Percentiles rank a stretch among this genome's conserved stretches.
phyloP scores from a whole-genome alignment of 2,888 invertebrate genomes.

The Drosophila picticornis region DNA sequence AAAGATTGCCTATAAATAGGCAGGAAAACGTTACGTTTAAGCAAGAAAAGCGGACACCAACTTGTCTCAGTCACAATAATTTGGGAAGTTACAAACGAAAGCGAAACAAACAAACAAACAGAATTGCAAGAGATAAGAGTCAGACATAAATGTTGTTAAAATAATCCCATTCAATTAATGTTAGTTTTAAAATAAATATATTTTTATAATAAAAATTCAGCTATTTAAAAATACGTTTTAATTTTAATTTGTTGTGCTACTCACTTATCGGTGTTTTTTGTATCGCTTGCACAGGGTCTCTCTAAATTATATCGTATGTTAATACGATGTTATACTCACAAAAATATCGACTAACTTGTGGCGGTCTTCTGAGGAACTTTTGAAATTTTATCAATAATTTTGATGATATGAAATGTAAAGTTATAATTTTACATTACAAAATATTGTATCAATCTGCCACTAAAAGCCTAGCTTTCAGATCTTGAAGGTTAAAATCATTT shows the following conservation, averaged over 20 bases:
- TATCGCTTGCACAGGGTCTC: background rate
- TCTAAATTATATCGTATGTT: constrained; percentile 9
- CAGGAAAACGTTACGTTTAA: background rate
- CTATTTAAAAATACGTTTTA: background rate
- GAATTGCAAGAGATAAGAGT: background rate
- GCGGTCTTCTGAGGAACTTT: background rate
- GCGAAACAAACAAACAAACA: background rate
- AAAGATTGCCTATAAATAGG: too few relatives aligned
- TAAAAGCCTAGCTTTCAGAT: background rate
- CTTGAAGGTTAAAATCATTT: background rate
- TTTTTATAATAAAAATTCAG: constrained; percentile 10
- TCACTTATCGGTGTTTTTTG: background rate
- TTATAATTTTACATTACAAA: background rate
- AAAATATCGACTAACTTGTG: background rate
- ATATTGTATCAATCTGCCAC: background rate
- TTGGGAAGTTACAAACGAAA: constrained; percentile 6
- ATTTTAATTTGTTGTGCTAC: constrained; percentile 2
- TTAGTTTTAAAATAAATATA: constrained; percentile 10
- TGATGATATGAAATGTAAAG: background rate
- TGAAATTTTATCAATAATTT: background rate
- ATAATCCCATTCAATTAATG: background rate
- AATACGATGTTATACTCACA: background rate
- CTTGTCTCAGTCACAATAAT: background rate
- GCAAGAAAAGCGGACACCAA: background rate
- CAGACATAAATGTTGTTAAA: background rate